Base-by-base conservation (phyloP, 2,113 vertebrate species). In the Lamprotornis superbus region DNA sequence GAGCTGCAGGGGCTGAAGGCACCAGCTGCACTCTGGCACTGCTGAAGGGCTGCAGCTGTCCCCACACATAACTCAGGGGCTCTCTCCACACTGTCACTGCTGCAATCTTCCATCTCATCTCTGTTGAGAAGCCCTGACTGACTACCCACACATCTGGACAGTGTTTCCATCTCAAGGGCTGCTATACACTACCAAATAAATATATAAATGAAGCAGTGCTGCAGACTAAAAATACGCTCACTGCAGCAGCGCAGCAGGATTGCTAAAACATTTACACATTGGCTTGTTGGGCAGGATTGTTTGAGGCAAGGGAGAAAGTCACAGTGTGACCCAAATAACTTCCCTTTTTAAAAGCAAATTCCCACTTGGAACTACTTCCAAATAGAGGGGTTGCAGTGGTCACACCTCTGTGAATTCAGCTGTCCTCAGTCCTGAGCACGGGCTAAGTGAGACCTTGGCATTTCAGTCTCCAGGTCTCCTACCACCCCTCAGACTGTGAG, bases 151-250 rank as follows among this genome's bases (percentile, higher is more conserved):
- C 86, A 93, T 94, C 84, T 91, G 95, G 83, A 92, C 84, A 94
- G 71, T 9, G 57, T 97, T 97, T 92, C 91, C 49, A 55, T 73
- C 94, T 82, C 84, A 87, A 90, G 74, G 91, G 76, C n/a, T 93
- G 93, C 53, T 90, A 94, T 46, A 83, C 56, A 73, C 61, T 97
- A 97, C 88, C 93, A 94, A 93, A 87, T 95, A 96, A 90, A 90
- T 89, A 92, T 94, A 96, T 63, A 96, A 95, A 81, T 10, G 90
- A 71, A 95, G 53, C 67, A 81, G 42, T 11, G 44, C 33, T 85
- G 70, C 28, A 67, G 65, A 90, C 95, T 93, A 97, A 97, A 97
- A 97, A 89, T 84, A 97, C 30, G 10, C 73, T 95, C 44, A 11
- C 47, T 82, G 74, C 50, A 91, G 88, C 53, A 61, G 71, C 2